Evolutionary conservation across 2,888 invertebrate species (phyloP).

Genomic region (Holacanthella duospinosa): DNA sequence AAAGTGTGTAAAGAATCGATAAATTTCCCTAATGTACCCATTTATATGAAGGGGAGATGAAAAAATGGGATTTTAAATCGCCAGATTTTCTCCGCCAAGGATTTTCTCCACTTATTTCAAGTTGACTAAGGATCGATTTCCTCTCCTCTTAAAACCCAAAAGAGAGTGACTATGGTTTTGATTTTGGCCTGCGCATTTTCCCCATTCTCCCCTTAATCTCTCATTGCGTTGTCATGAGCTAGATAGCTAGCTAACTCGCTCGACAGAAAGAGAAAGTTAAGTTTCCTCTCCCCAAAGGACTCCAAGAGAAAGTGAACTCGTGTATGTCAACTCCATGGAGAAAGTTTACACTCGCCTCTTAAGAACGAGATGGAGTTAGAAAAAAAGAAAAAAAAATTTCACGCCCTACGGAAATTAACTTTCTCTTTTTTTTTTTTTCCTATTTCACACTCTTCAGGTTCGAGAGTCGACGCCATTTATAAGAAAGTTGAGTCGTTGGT

Average conservation of each 20-base stretch:
- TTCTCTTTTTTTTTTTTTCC: conserved; percentile 25
- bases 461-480: conserved; percentile 35
- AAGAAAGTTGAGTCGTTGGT: conserved; percentile 29
- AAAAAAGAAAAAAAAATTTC: conserved; percentile 31
- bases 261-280: not conserved
- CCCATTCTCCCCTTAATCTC: conserved; percentile 4
- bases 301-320: not conserved
- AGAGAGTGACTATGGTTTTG: conserved; percentile 5
- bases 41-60: conserved; percentile 35
- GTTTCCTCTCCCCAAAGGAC: not conserved
- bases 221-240: too few relatives aligned
- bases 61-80: conserved; percentile 36
- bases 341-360: not conserved
- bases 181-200: not conserved
- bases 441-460: conserved; percentile 38
- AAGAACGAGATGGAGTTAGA: not conserved
- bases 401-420: conserved; percentile 37
- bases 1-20: conserved; percentile 22
- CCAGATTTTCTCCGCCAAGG: conserved; percentile 33
- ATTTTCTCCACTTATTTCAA: conserved; percentile 19
- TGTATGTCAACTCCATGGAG: not conserved
- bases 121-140: conserved; percentile 25
- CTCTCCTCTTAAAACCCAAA: not conserved
- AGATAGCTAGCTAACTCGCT: too few relatives aligned
- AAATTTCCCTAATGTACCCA: conserved; percentile 37